Percentiles rank a stretch among this genome's conserved stretches.
These are phyloP conservation scores for Sebastes steindachneri DNA, from an alignment of 2,797 vertebrate genomes.

Conservation along the genomic window DNA sequence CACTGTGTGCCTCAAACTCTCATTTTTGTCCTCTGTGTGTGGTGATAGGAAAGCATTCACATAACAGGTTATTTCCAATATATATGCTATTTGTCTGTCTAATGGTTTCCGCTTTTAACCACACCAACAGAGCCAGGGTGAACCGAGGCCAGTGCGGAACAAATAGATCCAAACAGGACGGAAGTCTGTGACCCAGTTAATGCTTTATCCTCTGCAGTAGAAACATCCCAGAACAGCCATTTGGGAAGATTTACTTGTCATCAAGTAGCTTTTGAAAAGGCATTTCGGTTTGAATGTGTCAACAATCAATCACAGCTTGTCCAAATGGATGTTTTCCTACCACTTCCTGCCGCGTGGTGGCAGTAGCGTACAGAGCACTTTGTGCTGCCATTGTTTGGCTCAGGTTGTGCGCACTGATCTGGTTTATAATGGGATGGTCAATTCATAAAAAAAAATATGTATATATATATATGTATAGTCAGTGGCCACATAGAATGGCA, in stretches of 20 bases:
- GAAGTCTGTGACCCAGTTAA: constrained; percentile 45
- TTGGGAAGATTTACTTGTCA: constrained; percentile 42
- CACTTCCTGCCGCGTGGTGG: constrained; percentile 74
- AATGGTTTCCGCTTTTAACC: constrained; percentile 9
- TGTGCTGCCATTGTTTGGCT: not conserved
- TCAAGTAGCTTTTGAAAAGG: constrained; percentile 36
- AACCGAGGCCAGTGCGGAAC: constrained; percentile 18
- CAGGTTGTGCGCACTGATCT: constrained; percentile 41
- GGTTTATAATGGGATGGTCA: constrained; percentile 12
- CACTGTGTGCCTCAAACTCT: constrained; percentile 25
- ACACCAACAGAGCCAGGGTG: constrained; percentile 4
- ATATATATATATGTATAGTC: not conserved
- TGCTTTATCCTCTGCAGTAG: constrained; percentile 13
- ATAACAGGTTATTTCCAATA: constrained; percentile 11
- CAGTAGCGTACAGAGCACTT: constrained; percentile 75
- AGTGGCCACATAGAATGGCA: not conserved
- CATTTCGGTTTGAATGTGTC: constrained; percentile 49
- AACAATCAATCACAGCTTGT: constrained; percentile 65
- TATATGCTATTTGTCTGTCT: not conserved
- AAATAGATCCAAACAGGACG: constrained; percentile 19
- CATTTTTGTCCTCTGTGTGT: constrained; percentile 48
- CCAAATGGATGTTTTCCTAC: constrained; percentile 27
- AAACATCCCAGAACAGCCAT: constrained; percentile 14
- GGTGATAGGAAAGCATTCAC: constrained; percentile 2
- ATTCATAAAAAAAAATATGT: not conserved